A percentile compares a stretch with the other conserved stretches of the same genome.
Evolutionary conservation across 92 coral and sea anemone species (phyloP).

Genomic region (Zoanthus sociatus): DNA sequence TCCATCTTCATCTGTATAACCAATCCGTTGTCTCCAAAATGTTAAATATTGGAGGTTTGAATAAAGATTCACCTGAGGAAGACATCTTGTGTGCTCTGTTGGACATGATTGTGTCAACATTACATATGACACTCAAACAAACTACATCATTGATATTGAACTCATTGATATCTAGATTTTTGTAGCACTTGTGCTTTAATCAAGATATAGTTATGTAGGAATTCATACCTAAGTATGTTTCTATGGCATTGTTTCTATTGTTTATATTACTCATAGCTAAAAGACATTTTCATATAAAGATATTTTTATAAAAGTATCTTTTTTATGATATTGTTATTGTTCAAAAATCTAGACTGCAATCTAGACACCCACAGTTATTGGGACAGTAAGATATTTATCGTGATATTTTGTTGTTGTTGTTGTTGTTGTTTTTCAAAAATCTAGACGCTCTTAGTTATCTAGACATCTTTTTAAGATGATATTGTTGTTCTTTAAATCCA

Average conservation of each 20-base stretch:
- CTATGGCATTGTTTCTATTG: conserved; percentile 22
- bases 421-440: conserved; percentile 14
- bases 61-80: conserved; percentile 64
- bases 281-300: conserved; percentile 12
- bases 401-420: background rate
- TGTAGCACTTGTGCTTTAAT: conserved; percentile 7
- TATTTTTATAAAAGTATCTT: background rate
- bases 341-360: conserved; percentile 10
- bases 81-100: conserved; percentile 44
- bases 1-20: conserved; percentile 51
- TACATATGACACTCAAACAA: conserved; percentile 63
- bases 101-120: conserved; percentile 33
- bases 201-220: conserved; percentile 11
- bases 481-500: conserved; percentile 22
- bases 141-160: conserved; percentile 66
- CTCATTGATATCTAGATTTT: background rate
- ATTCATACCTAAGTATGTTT: conserved; percentile 8
- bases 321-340: conserved; percentile 7
- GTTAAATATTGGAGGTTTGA: background rate
- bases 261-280: background rate
- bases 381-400: background rate
- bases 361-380: conserved; percentile 15
- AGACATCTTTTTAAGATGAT: conserved; percentile 24
- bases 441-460: conserved; percentile 23
- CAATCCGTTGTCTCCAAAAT: background rate